phyloP scores from a whole-genome alignment of 2,113 vertebrate species.

The Gadus chalcogrammus region DNA sequence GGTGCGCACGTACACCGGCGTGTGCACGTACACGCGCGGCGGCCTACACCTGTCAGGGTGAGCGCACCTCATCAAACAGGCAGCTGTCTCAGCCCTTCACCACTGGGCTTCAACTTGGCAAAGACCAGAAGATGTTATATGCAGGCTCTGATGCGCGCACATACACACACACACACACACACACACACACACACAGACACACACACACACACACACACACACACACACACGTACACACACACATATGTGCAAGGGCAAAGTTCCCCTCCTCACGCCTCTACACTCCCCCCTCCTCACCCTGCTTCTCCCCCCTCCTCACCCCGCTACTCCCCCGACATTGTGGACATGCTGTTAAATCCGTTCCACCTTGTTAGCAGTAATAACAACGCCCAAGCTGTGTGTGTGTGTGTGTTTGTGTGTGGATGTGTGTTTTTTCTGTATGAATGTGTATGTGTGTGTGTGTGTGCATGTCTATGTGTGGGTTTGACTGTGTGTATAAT shows the following conservation, averaged over 20 bases:
- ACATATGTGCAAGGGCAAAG: slow-evolving; percentile 28
- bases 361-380: slow-evolving; percentile 48
- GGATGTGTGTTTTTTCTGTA: background rate
- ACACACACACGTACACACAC: background rate
- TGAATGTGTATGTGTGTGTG: background rate
- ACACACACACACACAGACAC: background rate
- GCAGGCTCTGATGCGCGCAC: background rate
- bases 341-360: slow-evolving; percentile 38
- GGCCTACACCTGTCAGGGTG: too few species aligned
- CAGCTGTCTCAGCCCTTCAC: too few species aligned
- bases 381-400: slow-evolving; percentile 28
- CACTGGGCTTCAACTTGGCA: too few species aligned
- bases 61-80: too few species aligned
- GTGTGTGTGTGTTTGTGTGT: background rate
- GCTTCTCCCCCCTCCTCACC: background rate
- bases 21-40: too few species aligned
- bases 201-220: background rate
- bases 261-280: background rate
- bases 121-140: too few species aligned
- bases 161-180: background rate
- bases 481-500: background rate
- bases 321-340: slow-evolving; percentile 18
- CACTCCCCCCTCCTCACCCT: too few species aligned
- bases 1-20: too few species aligned
- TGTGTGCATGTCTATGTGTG: background rate